Evolutionary conservation across 2,888 invertebrate genomes (phyloP).

Genomic region (Dasypogon diadema): DNA sequence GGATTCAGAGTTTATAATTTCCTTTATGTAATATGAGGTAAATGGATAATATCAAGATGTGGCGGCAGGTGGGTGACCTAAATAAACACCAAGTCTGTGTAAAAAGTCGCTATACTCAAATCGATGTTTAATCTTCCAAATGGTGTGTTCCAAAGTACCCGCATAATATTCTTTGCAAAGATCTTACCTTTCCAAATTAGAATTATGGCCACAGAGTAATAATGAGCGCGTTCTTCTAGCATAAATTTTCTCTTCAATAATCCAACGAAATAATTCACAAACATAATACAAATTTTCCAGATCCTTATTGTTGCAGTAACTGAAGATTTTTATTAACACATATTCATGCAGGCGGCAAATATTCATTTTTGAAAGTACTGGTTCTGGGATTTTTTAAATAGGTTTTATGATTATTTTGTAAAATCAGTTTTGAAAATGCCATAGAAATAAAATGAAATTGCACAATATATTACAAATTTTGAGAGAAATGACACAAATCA

Average conservation of each 20-base stretch:
- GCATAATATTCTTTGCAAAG: too few relatives aligned
- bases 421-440: not conserved
- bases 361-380: constrained; percentile 56
- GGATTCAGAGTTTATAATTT: too few relatives aligned
- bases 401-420: not conserved
- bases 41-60: too few relatives aligned
- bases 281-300: constrained; percentile 70
- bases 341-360: constrained; percentile 64
- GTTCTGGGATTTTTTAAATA: not conserved
- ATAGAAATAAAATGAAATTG: not conserved
- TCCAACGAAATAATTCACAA: constrained; percentile 68
- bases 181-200: constrained; percentile 9
- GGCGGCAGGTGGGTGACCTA: too few relatives aligned
- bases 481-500: too few relatives aligned
- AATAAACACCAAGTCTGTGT: too few relatives aligned
- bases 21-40: too few relatives aligned
- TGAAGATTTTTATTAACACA: constrained; percentile 71
- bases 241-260: constrained; percentile 68
- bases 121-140: too few relatives aligned
- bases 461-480: too few relatives aligned
- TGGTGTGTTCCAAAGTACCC: too few relatives aligned
- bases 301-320: constrained; percentile 70
- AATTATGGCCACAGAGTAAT: constrained; percentile 65
- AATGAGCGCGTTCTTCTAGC: constrained; percentile 62
- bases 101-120: too few relatives aligned